These are phyloP conservation scores for Onthophagus taurus DNA, from an alignment of 1,140 invertebrate genomes.

Conservation along the genomic window DNA sequence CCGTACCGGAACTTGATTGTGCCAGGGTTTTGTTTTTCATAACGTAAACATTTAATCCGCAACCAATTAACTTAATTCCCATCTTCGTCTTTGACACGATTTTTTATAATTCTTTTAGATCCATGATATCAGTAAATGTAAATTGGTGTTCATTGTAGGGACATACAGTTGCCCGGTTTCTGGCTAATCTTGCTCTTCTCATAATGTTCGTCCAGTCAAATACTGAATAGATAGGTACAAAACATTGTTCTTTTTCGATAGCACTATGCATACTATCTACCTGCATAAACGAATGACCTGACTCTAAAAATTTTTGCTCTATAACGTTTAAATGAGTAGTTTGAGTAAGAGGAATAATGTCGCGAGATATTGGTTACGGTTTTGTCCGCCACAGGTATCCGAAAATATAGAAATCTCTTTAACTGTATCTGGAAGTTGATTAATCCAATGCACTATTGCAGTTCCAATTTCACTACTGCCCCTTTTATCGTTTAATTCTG, in stretches of 20 bases:
- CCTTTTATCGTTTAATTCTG: no score
- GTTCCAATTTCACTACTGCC: neutral
- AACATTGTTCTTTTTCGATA: neutral
- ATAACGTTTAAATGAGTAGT: neutral
- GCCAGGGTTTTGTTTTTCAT: neutral
- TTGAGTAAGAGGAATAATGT: neutral
- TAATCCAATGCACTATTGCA: neutral
- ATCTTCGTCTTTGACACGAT: no score
- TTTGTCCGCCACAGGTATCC: conserved; percentile 7
- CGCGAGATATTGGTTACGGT: neutral
- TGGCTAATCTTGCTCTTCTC: neutral
- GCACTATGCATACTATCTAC: conserved; percentile 4
- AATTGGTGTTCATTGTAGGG: neutral
- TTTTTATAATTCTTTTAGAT: neutral
- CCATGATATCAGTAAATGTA: neutral
- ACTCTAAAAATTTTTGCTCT: conserved; percentile 6
- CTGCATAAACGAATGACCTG: conserved; percentile 3
- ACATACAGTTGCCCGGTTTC: neutral
- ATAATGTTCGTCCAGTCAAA: neutral
- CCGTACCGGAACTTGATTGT: neutral
- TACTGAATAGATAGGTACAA: neutral
- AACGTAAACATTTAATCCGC: conserved; percentile 3
- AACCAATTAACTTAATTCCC: neutral
- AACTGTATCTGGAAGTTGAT: neutral
- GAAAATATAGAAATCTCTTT: conserved; percentile 7